Evolutionary conservation across 2,797 vertebrate species (phyloP), one percentile per base, ranked within the genome.

Genomic region (Muraenolepis orangiensis): DNA sequence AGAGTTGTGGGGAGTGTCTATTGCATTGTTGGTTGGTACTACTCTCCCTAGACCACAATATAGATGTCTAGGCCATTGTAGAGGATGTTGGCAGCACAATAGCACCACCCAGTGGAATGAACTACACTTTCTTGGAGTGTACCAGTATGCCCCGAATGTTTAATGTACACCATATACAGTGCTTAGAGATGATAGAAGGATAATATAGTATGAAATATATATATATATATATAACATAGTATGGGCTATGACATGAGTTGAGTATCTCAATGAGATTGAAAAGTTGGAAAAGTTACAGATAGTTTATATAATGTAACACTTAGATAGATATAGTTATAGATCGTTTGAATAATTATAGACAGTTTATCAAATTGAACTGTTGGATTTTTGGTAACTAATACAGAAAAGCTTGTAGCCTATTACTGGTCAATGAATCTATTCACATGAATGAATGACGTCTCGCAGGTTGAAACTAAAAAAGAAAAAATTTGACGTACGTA

Each of bases 21-120:
- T 66, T 16, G 10, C 64, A 66, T 10, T 66, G 64, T 66, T 66
- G 64, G 26, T 66, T 66, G 23, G 14, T 66, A 30, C 28, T 28
- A 29, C 11, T 66, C 23, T 30, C 10, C 28, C 23, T 66, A 29
- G 11, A 66, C 64, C 13, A 30, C 5, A 13, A 29, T 16, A 14
- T 29, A 66, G 23, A 14, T 30, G 13, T 66, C 5, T 29, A 10
- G 71, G 51, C 29, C 10, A 30, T 20, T 20, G 29, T 13, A 28
- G 11, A 69, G 32, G 23, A 7, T 36, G 11, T 51, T 42, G 78
- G 74, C 75, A 74, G 75, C 72, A 40, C 86, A 80, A 90, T 28
- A 91, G 79, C 92, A 91, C 82, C 89, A 88, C 82, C 91, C 76
- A 57, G 72, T 89, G 92, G 88, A 72, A n/a, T n/a, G n/a, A n/a